These are phyloP conservation scores for Brachyrhaphis roseni DNA, from an alignment of 2,797 vertebrate species.

Conservation along the genomic window DNA sequence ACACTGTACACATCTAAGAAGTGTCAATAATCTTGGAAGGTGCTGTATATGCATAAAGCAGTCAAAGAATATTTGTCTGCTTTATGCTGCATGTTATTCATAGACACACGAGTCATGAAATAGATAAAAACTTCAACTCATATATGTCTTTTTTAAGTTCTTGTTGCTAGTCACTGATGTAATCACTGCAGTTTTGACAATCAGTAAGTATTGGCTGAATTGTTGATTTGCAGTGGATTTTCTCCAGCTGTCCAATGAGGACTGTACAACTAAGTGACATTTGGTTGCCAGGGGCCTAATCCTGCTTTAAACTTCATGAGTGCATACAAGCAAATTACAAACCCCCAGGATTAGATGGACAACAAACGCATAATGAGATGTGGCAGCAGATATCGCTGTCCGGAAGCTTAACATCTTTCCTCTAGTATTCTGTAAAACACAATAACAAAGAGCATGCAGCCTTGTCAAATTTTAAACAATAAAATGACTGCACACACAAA, in stretches of 20 bases:
- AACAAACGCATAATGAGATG: slow-evolving; percentile 68
- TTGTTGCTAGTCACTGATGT: slow-evolving; percentile 5
- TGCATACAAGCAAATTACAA: slow-evolving; percentile 77
- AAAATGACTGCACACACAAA: not conserved
- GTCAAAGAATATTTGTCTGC: not conserved
- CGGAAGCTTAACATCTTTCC: slow-evolving; percentile 19
- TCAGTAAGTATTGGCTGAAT: slow-evolving; percentile 51
- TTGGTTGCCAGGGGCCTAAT: slow-evolving; percentile 76
- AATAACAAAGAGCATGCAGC: slow-evolving; percentile 32
- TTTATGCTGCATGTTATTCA: not conserved
- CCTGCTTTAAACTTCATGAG: slow-evolving; percentile 75
- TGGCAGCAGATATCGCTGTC: slow-evolving; percentile 57
- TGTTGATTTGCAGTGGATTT: slow-evolving; percentile 59
- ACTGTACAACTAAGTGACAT: slow-evolving; percentile 65
- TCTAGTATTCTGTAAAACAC: slow-evolving; percentile 39
- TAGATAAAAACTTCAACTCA: slow-evolving; percentile 8
- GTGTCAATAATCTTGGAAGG: not conserved
- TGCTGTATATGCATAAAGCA: not conserved
- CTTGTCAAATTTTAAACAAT: not conserved
- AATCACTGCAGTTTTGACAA: slow-evolving; percentile 24
- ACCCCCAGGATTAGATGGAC: slow-evolving; percentile 69
- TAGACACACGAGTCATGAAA: slow-evolving; percentile 1
- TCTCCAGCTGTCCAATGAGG: slow-evolving; percentile 47
- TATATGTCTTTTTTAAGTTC: not conserved
- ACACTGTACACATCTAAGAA: not conserved